Evolutionary conservation across 2,113 vertebrate genomes (phyloP), one percentile per base, ranked within the genome.

Genomic region (Colaptes auratus): DNA sequence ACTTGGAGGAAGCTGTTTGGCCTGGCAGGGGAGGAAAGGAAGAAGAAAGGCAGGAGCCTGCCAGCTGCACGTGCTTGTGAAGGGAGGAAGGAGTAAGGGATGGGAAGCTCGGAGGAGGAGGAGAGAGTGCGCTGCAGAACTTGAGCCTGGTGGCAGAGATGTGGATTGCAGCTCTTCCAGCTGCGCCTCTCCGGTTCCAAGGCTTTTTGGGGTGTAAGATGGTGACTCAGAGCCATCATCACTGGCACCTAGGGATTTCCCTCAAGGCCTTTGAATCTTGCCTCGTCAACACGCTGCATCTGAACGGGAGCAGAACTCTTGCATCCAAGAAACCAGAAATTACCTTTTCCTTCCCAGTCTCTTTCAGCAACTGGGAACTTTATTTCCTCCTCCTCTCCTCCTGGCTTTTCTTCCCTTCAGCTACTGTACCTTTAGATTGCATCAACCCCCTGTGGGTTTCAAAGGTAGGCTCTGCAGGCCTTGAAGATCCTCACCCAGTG

Each of bases 271-370:
- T n/a, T 88, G 86, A 13, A 19, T 72, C 88, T 88, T 86, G 77
- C 83, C 73, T 94, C 83, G 76, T 84, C 86, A 72, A 79, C 66
- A 11, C 7, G 7, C 81, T 74, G 69, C 39, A 46, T 39, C 36
- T 8, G 52, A 91, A 82, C 15, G 1, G 6, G 82, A 86, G 86
- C 0, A 3, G 30, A 86, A 31, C 60, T 82, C 90, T 70, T n/a
- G 35, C 16, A 42, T 93, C 88, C 71, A 65, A 94, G 90, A 87
- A 93, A 70, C 23, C 90, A 59, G 88, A 86, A 85, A 66, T 89
- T 76, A 50, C 63, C 74, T 84, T 95, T 96, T 95, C 94, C 94
- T 94, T 96, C 95, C 96, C 96, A 80, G 89, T 94, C 86, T 86
- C 66, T 94, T 95, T 93, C 89, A 92, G 91, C 89, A 73, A 46